Conservation (phyloP, 2,113 vertebrate species). For the Actenoides lindsayi region DNA sequence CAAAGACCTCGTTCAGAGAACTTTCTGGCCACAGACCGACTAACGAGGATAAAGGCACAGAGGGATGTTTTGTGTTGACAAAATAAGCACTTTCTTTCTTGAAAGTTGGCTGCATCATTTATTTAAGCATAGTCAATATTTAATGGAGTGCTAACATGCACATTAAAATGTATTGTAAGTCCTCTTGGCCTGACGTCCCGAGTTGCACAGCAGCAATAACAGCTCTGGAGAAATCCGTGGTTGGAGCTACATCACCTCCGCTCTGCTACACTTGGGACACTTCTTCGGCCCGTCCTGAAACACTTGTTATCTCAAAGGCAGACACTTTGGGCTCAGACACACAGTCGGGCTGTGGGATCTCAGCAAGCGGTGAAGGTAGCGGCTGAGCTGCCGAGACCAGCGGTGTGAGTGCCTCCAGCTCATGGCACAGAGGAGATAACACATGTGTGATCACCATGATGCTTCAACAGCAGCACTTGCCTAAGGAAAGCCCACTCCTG, state of each 20-base stretch:
- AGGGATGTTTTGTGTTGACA: constrained; percentile 40
- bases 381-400: not conserved
- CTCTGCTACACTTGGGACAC: not conserved
- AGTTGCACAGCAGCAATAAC: not conserved
- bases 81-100: constrained; percentile 63
- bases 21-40: not conserved
- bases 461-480: not conserved
- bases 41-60: not conserved
- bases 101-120: constrained; percentile 55
- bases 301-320: not conserved
- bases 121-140: constrained; percentile 66
- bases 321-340: not conserved
- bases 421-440: not conserved
- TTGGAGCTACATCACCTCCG: not conserved
- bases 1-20: constrained; percentile 31
- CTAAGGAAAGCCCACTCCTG: not conserved
- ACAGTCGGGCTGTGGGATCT: not conserved
- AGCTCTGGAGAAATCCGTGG: not conserved
- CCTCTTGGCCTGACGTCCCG: not conserved
- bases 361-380: accelerated
- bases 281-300: not conserved
- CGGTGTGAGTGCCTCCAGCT: not conserved
- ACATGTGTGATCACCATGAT: accelerated
- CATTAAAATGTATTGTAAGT: constrained; percentile 20
- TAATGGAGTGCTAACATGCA: constrained; percentile 48